phyloP scores from a whole-genome alignment of 1,140 invertebrate species.

The Neodiprion pinetum region DNA sequence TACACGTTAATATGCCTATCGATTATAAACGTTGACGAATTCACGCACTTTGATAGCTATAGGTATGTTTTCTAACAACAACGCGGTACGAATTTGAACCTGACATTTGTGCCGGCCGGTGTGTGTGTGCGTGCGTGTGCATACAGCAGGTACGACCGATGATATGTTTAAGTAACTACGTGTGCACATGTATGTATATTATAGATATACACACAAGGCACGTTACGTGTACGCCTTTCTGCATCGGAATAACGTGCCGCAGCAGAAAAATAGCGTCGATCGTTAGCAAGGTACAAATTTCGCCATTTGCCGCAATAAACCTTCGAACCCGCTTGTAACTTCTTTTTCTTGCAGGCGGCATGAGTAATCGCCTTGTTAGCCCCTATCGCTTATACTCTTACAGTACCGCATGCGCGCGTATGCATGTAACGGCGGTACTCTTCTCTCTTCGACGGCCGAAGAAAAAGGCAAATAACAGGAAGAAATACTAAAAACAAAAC shows the following conservation, averaged over 20 bases:
- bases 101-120: no score
- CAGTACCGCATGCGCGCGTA: neutral
- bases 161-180: no score
- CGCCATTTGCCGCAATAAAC: slow-evolving; percentile 61
- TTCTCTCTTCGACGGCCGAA: neutral
- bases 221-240: neutral
- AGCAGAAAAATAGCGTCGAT: slow-evolving; percentile 45
- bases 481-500: slow-evolving; percentile 35
- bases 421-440: neutral
- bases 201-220: no score
- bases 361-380: slow-evolving; percentile 64
- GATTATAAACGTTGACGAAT: no score
- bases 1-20: no score
- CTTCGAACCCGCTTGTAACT: slow-evolving; percentile 58
- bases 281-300: slow-evolving; percentile 63
- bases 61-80: no score
- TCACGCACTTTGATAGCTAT: no score
- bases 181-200: no score
- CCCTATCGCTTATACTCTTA: slow-evolving; percentile 52
- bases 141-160: no score
- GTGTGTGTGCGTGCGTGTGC: no score
- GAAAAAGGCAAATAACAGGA: slow-evolving; percentile 28
- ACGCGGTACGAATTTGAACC: no score
- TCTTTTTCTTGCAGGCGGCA: slow-evolving; percentile 57
- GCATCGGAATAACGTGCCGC: neutral